These are phyloP conservation scores for Isotomurus palustris DNA, from an alignment of 2,888 invertebrate genomes.

Conservation along the genomic window DNA sequence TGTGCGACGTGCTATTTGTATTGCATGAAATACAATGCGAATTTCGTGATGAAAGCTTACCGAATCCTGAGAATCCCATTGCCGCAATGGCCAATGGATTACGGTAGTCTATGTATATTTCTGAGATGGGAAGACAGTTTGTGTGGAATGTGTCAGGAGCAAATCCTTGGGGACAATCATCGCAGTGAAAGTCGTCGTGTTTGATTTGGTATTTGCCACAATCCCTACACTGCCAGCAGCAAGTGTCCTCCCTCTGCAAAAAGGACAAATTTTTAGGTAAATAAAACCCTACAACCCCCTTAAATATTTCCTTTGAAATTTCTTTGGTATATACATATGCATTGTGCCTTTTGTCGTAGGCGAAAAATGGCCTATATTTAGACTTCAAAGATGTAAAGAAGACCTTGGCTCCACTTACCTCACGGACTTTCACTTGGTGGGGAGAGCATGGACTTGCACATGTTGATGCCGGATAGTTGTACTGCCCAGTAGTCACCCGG, in stretches of 20 bases:
- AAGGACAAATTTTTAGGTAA: too few relatives aligned
- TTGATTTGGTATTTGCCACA: constrained; percentile 53
- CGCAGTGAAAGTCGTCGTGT: constrained; percentile 52
- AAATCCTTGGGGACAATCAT: constrained; percentile 52
- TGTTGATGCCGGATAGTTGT: constrained; percentile 51
- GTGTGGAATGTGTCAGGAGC: constrained; percentile 50
- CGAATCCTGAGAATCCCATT: constrained; percentile 51
- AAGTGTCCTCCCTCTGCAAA: constrained; percentile 52
- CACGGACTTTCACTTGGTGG: constrained; percentile 50
- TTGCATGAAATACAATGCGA: too few relatives aligned
- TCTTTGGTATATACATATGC: too few relatives aligned
- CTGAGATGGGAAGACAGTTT: constrained; percentile 52
- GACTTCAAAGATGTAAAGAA: too few relatives aligned
- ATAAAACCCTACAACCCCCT: too few relatives aligned
- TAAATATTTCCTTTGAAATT: too few relatives aligned
- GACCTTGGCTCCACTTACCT: too few relatives aligned
- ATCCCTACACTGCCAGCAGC: constrained; percentile 56
- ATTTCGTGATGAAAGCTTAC: constrained; percentile 42
- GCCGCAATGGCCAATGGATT: constrained; percentile 54
- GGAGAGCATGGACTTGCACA: constrained; percentile 52
- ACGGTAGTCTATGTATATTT: constrained; percentile 53
- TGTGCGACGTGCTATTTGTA: too few relatives aligned
- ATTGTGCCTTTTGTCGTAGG: too few relatives aligned
- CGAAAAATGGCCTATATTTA: too few relatives aligned
- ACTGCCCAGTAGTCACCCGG: constrained; percentile 45